These are phyloP conservation scores for Stenodema calcarata DNA, from an alignment of 2,888 invertebrate genomes.

Conservation along the genomic window DNA sequence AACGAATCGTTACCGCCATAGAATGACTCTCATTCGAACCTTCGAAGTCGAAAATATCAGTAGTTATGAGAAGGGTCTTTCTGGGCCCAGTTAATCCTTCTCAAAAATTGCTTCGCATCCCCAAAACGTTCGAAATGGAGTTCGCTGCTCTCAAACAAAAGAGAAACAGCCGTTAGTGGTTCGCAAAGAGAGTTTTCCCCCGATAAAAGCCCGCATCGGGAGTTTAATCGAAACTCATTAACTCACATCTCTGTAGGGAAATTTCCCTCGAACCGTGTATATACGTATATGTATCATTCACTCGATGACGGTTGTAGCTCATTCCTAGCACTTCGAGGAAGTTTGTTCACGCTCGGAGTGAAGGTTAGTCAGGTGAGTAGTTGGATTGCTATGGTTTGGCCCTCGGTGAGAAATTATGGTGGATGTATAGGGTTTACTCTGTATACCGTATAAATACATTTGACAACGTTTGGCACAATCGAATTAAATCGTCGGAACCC, in stretches of 20 bases:
- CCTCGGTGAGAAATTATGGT: no score
- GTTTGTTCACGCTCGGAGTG: no score
- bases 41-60: not conserved
- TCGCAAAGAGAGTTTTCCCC: not conserved
- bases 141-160: slow-evolving; percentile 15
- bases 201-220: slow-evolving; percentile 7
- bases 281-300: not conserved
- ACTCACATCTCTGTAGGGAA: not conserved
- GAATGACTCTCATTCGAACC: not conserved
- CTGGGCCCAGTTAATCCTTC: not conserved
- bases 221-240: slow-evolving; percentile 22
- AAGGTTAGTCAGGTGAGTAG: no score
- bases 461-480: no score
- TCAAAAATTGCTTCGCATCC: slow-evolving; percentile 11
- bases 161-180: slow-evolving; percentile 12
- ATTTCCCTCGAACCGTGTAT: not conserved
- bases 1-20: not conserved
- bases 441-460: no score
- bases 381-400: no score
- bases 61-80: not conserved
- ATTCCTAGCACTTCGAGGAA: not conserved
- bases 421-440: no score
- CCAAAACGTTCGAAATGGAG: not conserved
- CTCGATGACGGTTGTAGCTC: not conserved
- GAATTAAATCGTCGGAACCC: no score